Conservation (phyloP, 2,888 invertebrate genomes). For the Cyaniris semiargus region DNA sequence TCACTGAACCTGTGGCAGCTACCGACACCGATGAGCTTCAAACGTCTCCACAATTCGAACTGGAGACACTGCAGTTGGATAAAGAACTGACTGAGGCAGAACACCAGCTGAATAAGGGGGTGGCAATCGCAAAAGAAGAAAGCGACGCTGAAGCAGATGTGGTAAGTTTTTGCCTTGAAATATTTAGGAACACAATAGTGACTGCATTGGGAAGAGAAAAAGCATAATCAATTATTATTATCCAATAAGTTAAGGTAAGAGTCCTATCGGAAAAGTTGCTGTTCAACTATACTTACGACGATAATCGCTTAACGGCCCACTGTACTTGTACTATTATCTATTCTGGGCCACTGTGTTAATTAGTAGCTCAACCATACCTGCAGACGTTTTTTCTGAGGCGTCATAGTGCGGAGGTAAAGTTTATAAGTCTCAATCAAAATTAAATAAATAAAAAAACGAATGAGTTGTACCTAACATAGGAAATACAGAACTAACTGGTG, state of each 20-base stretch:
- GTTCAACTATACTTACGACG: no score
- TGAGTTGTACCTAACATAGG: no score
- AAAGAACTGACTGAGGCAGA: slow-evolving; percentile 62
- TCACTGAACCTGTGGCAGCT: slow-evolving; percentile 49
- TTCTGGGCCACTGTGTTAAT: no score
- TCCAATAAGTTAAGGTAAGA: background rate
- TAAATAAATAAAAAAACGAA: no score
- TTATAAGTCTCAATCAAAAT: no score
- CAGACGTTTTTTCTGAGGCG: no score
- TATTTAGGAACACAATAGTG: background rate
- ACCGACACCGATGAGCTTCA: slow-evolving; percentile 63
- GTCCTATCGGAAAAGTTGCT: no score
- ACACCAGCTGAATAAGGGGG: slow-evolving; percentile 60
- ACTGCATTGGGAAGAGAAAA: background rate
- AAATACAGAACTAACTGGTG: no score
- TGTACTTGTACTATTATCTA: no score
- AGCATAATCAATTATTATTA: background rate
- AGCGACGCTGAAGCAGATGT: slow-evolving; percentile 71
- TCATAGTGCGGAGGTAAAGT: no score
- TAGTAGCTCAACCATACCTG: no score
- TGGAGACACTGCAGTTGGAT: slow-evolving; percentile 63
- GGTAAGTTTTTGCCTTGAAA: slow-evolving; percentile 53
- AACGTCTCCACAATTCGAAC: slow-evolving; percentile 62
- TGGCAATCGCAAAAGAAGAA: slow-evolving; percentile 69
- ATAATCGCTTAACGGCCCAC: no score